A percentile compares a stretch with the other conserved stretches of the same genome.
Evolutionary conservation across 2,888 invertebrate genomes (phyloP).

Genomic region (Phengaris alcon): DNA sequence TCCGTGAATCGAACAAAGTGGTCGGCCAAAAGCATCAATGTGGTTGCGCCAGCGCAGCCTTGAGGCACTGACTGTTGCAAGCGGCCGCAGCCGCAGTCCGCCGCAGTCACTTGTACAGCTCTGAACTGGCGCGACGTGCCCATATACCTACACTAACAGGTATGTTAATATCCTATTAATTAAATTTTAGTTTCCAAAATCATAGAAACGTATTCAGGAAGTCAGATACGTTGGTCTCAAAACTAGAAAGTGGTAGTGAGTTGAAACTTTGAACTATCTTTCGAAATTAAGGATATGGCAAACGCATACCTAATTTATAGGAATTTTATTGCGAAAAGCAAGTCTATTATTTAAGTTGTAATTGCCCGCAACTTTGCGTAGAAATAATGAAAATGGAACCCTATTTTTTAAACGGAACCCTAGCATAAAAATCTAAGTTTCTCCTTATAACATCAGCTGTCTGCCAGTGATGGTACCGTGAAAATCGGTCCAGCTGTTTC

Average conservation of each 20-base stretch:
- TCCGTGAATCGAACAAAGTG: neutral
- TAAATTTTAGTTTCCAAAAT: neutral
- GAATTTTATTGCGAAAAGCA: neutral
- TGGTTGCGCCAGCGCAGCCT: conserved; percentile 5
- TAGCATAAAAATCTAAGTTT: too few relatives aligned
- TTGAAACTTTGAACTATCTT: neutral
- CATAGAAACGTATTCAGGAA: too few relatives aligned
- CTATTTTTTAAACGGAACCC: too few relatives aligned
- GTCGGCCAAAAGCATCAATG: neutral
- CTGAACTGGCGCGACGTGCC: conserved; percentile 1
- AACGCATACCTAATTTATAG: neutral
- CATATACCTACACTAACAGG: neutral
- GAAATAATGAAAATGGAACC: too few relatives aligned
- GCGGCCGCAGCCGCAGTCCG: neutral
- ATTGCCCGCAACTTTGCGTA: neutral
- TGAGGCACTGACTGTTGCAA: conserved; percentile 6
- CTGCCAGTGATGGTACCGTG: too few relatives aligned
- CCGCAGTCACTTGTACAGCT: conserved; percentile 6
- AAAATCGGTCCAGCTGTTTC: too few relatives aligned
- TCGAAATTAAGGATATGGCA: neutral
- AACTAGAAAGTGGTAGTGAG: neutral
- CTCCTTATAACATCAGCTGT: too few relatives aligned
- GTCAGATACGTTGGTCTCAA: too few relatives aligned
- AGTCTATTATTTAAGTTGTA: neutral
- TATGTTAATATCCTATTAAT: conserved; percentile 5